Conservation (phyloP, 2,113 vertebrate species). For the Pelmatolapia mariae region DNA sequence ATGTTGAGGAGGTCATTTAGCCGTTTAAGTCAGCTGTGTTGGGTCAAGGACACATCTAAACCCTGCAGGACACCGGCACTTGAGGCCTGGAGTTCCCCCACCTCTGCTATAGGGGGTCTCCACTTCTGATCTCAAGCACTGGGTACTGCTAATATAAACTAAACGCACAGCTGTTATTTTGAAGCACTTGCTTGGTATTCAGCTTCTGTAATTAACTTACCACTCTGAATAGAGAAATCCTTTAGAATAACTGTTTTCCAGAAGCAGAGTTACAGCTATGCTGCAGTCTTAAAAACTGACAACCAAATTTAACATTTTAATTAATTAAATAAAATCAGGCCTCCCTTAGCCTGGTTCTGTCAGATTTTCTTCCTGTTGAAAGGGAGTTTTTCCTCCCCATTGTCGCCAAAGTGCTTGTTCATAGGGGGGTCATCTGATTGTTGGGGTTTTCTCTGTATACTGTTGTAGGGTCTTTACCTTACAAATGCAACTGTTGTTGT, state of each 20-base stretch:
- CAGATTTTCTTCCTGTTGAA: background rate
- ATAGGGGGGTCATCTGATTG: background rate
- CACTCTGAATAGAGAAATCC: background rate
- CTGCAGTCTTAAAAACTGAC: background rate
- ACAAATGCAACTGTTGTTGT: rapidly evolving
- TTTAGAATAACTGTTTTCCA: background rate
- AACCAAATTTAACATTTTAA: background rate
- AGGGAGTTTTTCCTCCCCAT: background rate
- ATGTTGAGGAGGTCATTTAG: background rate
- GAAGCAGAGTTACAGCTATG: background rate
- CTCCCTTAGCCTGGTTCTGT: background rate
- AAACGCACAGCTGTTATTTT: background rate
- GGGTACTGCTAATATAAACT: background rate
- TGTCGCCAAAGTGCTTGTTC: background rate
- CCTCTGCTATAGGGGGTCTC: background rate
- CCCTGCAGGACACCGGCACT: background rate
- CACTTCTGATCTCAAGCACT: background rate
- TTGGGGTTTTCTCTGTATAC: background rate
- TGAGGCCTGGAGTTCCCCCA: background rate
- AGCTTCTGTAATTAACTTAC: background rate
- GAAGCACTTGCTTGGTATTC: background rate
- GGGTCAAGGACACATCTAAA: background rate
- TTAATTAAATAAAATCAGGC: background rate
- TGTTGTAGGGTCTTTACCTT: background rate
- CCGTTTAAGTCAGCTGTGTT: background rate